Evolutionary conservation across 1,140 invertebrate genomes (phyloP).

Genomic region (Aphaenogaster ashmeadi): DNA sequence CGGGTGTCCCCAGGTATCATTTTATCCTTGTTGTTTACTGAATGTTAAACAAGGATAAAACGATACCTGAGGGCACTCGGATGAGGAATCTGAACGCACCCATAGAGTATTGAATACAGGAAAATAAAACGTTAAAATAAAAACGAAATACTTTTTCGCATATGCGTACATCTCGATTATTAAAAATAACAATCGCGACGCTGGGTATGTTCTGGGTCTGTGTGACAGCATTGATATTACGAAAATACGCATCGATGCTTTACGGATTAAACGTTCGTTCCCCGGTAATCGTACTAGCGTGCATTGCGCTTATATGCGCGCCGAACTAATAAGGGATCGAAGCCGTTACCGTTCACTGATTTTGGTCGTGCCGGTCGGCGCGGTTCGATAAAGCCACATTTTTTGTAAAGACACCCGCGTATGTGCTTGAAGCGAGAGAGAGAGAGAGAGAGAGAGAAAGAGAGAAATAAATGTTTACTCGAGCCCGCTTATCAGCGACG

Average conservation of each 20-base stretch:
- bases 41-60: too few relatives aligned
- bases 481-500: constrained; percentile 57
- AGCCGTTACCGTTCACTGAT: constrained; percentile 65
- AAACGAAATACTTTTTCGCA: not conserved
- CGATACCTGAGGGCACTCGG: too few relatives aligned
- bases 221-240: not conserved
- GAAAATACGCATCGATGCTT: not conserved
- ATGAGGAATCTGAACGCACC: too few relatives aligned
- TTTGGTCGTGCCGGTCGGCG: constrained; percentile 10
- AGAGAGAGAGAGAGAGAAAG: constrained; percentile 7
- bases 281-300: not conserved
- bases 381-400: constrained; percentile 46
- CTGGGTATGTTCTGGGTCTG: not conserved
- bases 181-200: constrained; percentile 27
- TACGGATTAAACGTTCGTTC: constrained; percentile 16
- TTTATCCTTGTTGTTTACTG: too few relatives aligned
- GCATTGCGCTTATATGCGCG: constrained; percentile 52
- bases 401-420: constrained; percentile 38
- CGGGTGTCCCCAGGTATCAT: too few relatives aligned
- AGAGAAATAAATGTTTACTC: constrained; percentile 72
- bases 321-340: constrained; percentile 35
- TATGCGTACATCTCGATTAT: not conserved
- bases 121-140: not conserved
- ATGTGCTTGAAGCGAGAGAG: not conserved
- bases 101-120: not conserved